Percentiles rank a stretch among this genome's conserved stretches.
Conservation (phyloP, 2,113 vertebrate genomes). For the Eubucco bourcierii region DNA sequence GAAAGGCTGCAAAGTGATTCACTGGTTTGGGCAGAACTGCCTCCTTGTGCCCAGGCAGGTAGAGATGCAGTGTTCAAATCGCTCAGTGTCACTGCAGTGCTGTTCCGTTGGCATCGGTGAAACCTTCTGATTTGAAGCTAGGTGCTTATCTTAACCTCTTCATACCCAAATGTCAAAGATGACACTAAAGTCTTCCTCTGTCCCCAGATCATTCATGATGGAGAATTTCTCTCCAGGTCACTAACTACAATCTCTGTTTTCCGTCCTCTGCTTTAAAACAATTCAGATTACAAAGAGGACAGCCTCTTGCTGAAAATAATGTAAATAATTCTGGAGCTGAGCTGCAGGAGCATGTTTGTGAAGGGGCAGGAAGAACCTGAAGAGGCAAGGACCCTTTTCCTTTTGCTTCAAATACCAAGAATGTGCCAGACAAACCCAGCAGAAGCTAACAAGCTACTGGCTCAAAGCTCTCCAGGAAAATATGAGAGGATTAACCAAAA, state of each 20-base stretch:
- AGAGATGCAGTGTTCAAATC: not conserved
- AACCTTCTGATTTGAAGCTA: not conserved
- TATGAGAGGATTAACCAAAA: slow-evolving; percentile 58
- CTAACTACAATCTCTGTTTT: not conserved
- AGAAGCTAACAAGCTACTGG: slow-evolving; percentile 48
- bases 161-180: not conserved
- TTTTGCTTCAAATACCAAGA: slow-evolving; percentile 53
- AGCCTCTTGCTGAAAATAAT: no score
- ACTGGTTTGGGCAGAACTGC: not conserved
- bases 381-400: not conserved
- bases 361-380: not conserved
- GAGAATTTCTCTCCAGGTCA: not conserved
- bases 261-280: not conserved
- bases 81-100: not conserved
- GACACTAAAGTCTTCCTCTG: not conserved
- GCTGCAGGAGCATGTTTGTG: not conserved
- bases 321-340: slow-evolving; percentile 8
- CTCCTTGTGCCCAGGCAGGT: not conserved
- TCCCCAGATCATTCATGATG: not conserved
- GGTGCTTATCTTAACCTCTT: not conserved
- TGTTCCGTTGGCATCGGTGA: not conserved
- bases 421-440: slow-evolving; percentile 58
- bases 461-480: slow-evolving; percentile 63
- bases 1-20: not conserved
- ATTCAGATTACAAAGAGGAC: no score